Base-by-base conservation (phyloP, 2,888 invertebrate species). In the Polydrusus tereticollis region DNA sequence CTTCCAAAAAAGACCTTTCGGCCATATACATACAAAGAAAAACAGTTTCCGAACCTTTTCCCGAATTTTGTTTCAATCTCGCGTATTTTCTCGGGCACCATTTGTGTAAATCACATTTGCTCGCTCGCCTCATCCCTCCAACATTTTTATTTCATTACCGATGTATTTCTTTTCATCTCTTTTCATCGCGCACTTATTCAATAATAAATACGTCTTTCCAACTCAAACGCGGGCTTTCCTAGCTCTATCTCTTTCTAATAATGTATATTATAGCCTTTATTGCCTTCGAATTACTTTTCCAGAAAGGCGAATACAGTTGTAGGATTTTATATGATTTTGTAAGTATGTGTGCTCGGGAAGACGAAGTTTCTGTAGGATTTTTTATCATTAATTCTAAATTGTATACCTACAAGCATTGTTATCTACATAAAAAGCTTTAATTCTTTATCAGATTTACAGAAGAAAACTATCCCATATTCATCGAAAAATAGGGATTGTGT, bases 81-180 rank as follows among this genome's bases (percentile, higher is more conserved):
- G 69, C 29, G 58, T 69, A 67, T 71, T 74, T 74, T 71, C 70
- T 38, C 63, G 70, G 62, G 68, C 66, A 70, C 74, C 74, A 74
- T 74, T 74, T 74, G 74, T 67, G 74, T 71, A 74, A 74, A 74
- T 74, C 74, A 74, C 74, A 74, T 74, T 74, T 67, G 66, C 70
- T 57, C 67, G 66, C 65, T 65, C 62, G 69, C 65, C 69, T 73
- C 73, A 58, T 65, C 69, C 66, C 69, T 59, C 52, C 50, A 58
- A 57, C 67, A 67, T 70, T 74, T 70, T 74, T 71, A 70, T 74
- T 74, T 73, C 73, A 69, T 73, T 74, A 67, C 70, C 66, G 57
- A 63, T 70, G 70, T 71, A 67, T 67, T 71, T 68, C 74, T 70
- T 74, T 74, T 74, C 73, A 70, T 74, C 73, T 67, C 73, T 70